Evolutionary conservation across 2,797 vertebrate genomes (phyloP).

Genomic region (Gymnodraco acuticeps): DNA sequence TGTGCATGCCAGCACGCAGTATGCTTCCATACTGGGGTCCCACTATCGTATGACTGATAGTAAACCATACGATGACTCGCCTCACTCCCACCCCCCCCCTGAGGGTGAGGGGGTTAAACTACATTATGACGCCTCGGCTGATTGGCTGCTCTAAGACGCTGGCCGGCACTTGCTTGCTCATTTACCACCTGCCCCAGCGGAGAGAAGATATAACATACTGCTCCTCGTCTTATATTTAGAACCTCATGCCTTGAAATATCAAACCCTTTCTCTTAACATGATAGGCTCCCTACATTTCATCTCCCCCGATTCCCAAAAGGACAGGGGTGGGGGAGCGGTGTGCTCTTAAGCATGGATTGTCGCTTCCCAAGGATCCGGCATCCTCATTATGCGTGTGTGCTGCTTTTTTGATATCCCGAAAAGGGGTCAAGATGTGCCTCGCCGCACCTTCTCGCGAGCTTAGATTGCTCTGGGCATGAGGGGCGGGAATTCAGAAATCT

Average conservation of each 20-base stretch:
- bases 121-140: slow-evolving; percentile 76
- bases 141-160: slow-evolving; percentile 70
- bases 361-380: slow-evolving; percentile 54
- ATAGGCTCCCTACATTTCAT: slow-evolving; percentile 90
- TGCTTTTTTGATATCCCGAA: slow-evolving; percentile 41
- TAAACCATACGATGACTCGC: slow-evolving; percentile 68
- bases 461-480: slow-evolving; percentile 1
- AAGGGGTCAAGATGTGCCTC: not conserved
- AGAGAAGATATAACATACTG: slow-evolving; percentile 89
- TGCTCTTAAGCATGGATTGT: slow-evolving; percentile 40
- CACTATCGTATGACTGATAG: slow-evolving; percentile 60
- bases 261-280: slow-evolving; percentile 88
- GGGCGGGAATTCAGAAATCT: slow-evolving; percentile 13
- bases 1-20: slow-evolving; percentile 15
- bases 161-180: slow-evolving; percentile 84
- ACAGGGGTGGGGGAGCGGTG: slow-evolving; percentile 73
- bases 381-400: slow-evolving; percentile 45
- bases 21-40: slow-evolving; percentile 42
- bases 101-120: slow-evolving; percentile 64
- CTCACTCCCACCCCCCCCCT: not conserved
- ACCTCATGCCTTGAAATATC: slow-evolving; percentile 88
- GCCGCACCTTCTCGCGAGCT: slow-evolving; percentile 11
- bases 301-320: slow-evolving; percentile 81
- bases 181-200: slow-evolving; percentile 85
- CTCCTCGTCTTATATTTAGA: slow-evolving; percentile 94